phyloP scores from a whole-genome alignment of 2,113 vertebrate genomes.

The Cacatua alba region DNA sequence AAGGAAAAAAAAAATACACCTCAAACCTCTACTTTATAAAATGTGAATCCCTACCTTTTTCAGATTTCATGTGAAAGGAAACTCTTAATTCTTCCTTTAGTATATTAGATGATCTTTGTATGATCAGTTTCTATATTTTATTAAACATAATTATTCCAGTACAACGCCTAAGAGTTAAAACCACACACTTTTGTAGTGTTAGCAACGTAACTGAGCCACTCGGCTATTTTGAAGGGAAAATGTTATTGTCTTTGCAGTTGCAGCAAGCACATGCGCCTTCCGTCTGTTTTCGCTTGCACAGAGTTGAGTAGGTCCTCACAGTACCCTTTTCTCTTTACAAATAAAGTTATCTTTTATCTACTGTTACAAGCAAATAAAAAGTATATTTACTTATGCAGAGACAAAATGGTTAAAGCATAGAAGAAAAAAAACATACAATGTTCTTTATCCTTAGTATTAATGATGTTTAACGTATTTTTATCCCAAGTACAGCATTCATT shows the following conservation, averaged over 20 bases:
- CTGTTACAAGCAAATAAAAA: neutral
- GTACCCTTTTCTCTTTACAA: neutral
- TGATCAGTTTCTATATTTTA: neutral
- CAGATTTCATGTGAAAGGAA: neutral
- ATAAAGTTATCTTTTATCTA: neutral
- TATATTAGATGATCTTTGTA: neutral
- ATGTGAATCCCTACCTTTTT: neutral
- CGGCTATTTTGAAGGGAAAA: neutral
- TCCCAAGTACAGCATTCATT: neutral
- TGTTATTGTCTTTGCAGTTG: accelerated
- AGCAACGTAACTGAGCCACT: neutral
- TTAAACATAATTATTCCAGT: neutral
- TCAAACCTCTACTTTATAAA: neutral
- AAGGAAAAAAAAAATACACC: neutral
- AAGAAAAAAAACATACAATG: neutral
- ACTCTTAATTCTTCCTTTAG: neutral
- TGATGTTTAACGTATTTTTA: neutral
- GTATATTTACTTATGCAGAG: neutral
- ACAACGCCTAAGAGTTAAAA: neutral
- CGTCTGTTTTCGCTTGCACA: neutral
- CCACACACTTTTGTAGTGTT: neutral
- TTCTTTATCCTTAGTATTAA: neutral
- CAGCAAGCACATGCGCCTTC: neutral
- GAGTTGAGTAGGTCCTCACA: neutral
- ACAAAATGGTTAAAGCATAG: neutral